Percentiles rank a stretch among this genome's conserved stretches.
These are phyloP conservation scores for Bothrops jararaca DNA, from an alignment of 2,113 vertebrate genomes.

Conservation along the genomic window DNA sequence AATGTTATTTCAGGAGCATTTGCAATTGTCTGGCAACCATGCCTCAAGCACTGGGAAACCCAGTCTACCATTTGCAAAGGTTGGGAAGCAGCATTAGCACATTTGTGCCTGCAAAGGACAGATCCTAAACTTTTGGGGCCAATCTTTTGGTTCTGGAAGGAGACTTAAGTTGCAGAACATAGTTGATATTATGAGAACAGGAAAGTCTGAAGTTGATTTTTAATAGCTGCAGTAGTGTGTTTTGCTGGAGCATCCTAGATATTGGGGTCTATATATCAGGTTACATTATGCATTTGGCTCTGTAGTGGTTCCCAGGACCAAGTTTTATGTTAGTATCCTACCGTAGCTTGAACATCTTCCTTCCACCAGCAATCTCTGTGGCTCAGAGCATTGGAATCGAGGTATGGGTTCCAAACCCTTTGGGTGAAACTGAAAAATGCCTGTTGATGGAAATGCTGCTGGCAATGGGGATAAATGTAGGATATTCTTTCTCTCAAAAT, in stretches of 20 bases:
- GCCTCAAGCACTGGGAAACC: neutral
- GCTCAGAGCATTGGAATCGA: neutral
- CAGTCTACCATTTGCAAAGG: neutral
- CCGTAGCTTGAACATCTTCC: neutral
- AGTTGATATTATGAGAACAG: neutral
- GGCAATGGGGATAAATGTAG: neutral
- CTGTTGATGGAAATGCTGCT: neutral
- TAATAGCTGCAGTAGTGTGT: neutral
- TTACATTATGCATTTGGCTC: neutral
- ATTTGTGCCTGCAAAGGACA: neutral
- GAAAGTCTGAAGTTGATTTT: neutral
- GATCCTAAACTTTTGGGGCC: neutral
- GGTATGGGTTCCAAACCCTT: no score
- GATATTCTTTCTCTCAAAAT: neutral
- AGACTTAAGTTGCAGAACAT: neutral
- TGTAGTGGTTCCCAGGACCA: neutral
- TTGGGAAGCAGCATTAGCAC: neutral
- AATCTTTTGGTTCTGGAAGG: neutral
- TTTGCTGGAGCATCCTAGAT: neutral
- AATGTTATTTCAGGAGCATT: neutral
- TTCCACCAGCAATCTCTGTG: neutral
- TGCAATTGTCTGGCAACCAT: neutral
- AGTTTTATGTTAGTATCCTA: neutral
- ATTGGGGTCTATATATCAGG: neutral
- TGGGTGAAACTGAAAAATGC: neutral